Percentiles rank a stretch among this genome's conserved stretches.
Conservation (phyloP, 2,113 vertebrate species). For the Notothenia rossii region DNA sequence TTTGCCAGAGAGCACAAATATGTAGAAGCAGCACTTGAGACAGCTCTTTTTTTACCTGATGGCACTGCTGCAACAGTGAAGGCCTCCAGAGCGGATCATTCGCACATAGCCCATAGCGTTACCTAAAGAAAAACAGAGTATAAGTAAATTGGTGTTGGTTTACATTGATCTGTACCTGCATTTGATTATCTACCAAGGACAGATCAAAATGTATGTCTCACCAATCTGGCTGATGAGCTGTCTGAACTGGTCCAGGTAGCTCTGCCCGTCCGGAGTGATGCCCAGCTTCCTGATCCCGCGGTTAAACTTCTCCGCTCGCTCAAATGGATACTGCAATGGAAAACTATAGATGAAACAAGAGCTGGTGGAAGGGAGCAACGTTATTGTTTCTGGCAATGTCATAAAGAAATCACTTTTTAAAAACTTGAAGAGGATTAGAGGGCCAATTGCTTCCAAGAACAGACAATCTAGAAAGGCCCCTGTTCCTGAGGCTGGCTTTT, state of each 20-base stretch:
- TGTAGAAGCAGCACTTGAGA: neutral
- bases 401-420: neutral
- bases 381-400: neutral
- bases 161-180: neutral
- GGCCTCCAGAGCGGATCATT: constrained; percentile 98
- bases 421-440: neutral
- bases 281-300: constrained; percentile 97
- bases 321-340: constrained; percentile 93
- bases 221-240: constrained; percentile 99
- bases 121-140: constrained; percentile 79
- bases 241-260: constrained; percentile 98
- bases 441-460: neutral
- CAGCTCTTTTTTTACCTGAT: constrained; percentile 87
- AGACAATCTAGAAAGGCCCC: neutral
- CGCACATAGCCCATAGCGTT: constrained; percentile 98
- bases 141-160: neutral
- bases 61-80: constrained; percentile 98
- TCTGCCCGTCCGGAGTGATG: constrained; percentile 96
- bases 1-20: neutral
- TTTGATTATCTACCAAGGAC: neutral
- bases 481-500: neutral
- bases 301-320: constrained; percentile 99
- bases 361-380: neutral
- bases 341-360: neutral
- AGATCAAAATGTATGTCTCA: constrained; percentile 62